phyloP scores from a whole-genome alignment of 2,888 invertebrate genomes.

The Osmoderma eremita region DNA sequence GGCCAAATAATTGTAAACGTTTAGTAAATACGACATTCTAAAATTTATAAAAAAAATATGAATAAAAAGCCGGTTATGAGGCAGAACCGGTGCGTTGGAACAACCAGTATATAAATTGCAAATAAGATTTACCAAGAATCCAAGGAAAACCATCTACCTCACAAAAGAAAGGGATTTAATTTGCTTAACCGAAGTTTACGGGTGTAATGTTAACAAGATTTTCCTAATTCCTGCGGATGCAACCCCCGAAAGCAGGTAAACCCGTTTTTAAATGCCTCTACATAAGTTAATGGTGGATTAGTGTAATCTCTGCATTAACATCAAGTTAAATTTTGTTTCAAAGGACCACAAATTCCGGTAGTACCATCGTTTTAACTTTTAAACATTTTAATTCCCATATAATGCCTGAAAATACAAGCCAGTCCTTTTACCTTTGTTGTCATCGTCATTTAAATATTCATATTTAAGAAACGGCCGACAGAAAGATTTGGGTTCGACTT shows the following conservation, averaged over 20 bases:
- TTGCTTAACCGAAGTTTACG: not conserved
- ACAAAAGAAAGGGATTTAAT: no score
- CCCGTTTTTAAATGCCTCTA: slow-evolving; percentile 9
- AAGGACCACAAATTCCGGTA: slow-evolving; percentile 47
- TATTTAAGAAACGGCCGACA: slow-evolving; percentile 26
- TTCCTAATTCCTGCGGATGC: not conserved
- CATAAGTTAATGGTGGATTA: slow-evolving; percentile 47
- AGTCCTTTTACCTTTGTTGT: slow-evolving; percentile 21
- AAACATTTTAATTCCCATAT: slow-evolving; percentile 38
- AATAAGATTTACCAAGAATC: no score
- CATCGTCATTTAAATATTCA: slow-evolving; percentile 31
- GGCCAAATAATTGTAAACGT: no score
- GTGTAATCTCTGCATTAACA: slow-evolving; percentile 54
- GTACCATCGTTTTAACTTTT: slow-evolving; percentile 36
- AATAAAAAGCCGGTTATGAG: no score
- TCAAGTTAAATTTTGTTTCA: slow-evolving; percentile 51
- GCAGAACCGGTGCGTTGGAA: no score
- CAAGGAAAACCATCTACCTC: no score
- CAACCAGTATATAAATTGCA: no score
- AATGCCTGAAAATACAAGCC: slow-evolving; percentile 31
- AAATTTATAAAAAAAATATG: no score
- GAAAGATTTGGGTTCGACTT: slow-evolving; percentile 17
- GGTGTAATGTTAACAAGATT: slow-evolving; percentile 3
- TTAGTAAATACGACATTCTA: no score
- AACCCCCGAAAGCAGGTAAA: slow-evolving; percentile 9